A percentile compares a stretch with the other conserved stretches of the same genome.
Evolutionary conservation across 1,140 invertebrate species (phyloP).

Genomic region (Tetragonula clypearis): DNA sequence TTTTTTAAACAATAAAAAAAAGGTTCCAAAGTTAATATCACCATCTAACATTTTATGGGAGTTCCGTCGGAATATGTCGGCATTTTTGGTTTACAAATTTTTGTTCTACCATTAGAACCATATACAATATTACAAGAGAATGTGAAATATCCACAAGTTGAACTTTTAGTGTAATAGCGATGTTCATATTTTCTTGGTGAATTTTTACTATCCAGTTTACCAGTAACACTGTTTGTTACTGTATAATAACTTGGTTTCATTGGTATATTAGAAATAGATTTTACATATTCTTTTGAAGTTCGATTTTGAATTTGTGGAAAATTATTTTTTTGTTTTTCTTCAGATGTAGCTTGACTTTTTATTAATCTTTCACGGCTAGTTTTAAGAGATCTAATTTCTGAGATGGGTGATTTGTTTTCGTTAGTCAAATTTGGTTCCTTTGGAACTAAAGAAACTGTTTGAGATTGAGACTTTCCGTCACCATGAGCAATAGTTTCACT

Average conservation of each 20-base stretch:
- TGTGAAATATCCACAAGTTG: slow-evolving; percentile 92
- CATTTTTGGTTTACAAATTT: slow-evolving; percentile 89
- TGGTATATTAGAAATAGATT: slow-evolving; percentile 9
- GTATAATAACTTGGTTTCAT: slow-evolving; percentile 81
- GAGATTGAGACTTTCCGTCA: slow-evolving; percentile 84
- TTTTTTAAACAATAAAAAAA: slow-evolving; percentile 20
- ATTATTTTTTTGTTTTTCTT: slow-evolving; percentile 3
- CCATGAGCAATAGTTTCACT: slow-evolving; percentile 83
- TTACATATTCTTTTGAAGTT: slow-evolving; percentile 18
- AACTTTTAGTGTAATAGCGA: slow-evolving; percentile 91
- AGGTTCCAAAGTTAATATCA: not conserved
- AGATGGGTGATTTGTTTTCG: slow-evolving; percentile 61
- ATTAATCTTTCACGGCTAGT: slow-evolving; percentile 59
- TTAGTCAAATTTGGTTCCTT: slow-evolving; percentile 66
- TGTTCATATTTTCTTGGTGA: slow-evolving; percentile 81
- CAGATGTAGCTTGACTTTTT: not conserved
- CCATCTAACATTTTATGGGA: slow-evolving; percentile 79
- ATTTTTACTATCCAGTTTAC: slow-evolving; percentile 84
- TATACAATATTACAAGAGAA: slow-evolving; percentile 91
- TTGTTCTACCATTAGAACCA: slow-evolving; percentile 88
- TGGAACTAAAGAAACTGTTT: slow-evolving; percentile 84
- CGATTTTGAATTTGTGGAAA: not conserved
- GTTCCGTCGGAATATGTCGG: slow-evolving; percentile 83
- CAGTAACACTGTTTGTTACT: slow-evolving; percentile 89
- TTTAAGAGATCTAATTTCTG: slow-evolving; percentile 71